Evolutionary conservation across 2,113 vertebrate species (phyloP), one percentile per base, ranked within the genome.

Genomic region (Anarhynchus alexandrinus): DNA sequence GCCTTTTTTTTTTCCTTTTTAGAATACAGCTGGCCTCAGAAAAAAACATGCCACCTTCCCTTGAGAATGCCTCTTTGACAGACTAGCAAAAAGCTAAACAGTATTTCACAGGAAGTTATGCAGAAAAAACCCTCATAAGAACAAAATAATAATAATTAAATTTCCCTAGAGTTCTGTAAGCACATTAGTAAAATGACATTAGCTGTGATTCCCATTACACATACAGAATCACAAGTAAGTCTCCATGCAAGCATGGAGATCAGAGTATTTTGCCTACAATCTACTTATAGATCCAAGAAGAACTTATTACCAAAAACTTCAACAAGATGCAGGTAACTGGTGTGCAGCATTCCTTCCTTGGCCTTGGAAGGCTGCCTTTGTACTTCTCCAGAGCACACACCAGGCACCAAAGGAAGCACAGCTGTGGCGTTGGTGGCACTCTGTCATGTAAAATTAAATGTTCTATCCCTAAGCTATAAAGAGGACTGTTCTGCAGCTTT

Each of bases 351-450:
- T 45, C 45, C 6, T 57, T 52, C 54, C 59, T 38, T 12, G 1
- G 45, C 16, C 66, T 49, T 66, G 36, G 57, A 80, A 71, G 3
- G 25, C 61, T 95, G 73, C 27, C 57, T 47, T 43, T n/a, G 30
- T 15, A 10, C 27, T 42, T 64, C 27, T 55, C 0, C 0, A 69
- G 34, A 47, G 43, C 26, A 36, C 0, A 0, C 6, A 14, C 54
- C 9, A 8, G 43, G 14, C 23, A 32, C 42, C 51, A 78, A 40
- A 34, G 1, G 1, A 62, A 78, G 45, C 42, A 49, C 69, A 81
- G 58, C 36, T 73, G 58, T 2, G 7, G 17, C 40, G 93, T 65
- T 57, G 42, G 34, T 43, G 47, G 27, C 52, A 26, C 25, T 77
- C 49, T 30, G 42, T 9, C 23, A 29, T 21, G 21, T 18, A 6